These are phyloP conservation scores for Acrocephalus arundinaceus DNA, from an alignment of 2,113 vertebrate species.

Conservation along the genomic window DNA sequence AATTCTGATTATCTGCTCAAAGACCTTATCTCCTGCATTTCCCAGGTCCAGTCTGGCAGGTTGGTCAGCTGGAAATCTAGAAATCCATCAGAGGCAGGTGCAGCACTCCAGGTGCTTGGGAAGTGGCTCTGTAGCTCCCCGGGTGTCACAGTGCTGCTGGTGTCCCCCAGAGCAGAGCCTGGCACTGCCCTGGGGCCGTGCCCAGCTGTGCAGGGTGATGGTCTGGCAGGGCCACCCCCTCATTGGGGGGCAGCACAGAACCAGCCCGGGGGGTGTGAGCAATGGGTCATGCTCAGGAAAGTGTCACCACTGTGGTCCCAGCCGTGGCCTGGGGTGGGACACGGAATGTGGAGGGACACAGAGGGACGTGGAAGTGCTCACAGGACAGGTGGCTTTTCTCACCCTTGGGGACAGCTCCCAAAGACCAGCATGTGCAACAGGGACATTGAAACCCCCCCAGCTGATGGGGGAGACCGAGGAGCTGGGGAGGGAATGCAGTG, in stretches of 20 bases:
- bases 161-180: neutral
- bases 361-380: neutral
- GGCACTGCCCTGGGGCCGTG: fast-evolving
- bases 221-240: neutral
- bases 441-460: fast-evolving
- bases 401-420: neutral
- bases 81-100: neutral
- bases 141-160: fast-evolving
- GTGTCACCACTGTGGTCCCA: neutral
- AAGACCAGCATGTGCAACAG: fast-evolving
- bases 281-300: fast-evolving
- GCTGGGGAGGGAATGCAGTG: neutral
- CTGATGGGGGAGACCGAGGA: neutral
- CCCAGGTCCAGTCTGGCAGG: neutral
- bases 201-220: neutral
- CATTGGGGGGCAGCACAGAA: neutral
- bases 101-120: fast-evolving
- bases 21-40: neutral
- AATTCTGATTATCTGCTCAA: neutral
- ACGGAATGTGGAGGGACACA: neutral
- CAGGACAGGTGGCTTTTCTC: neutral
- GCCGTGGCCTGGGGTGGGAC: neutral
- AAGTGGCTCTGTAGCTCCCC: neutral
- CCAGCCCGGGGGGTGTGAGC: fast-evolving
- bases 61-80: neutral